phyloP scores from a whole-genome alignment of 2,113 vertebrate species.

The pig (Sus scrofa) region T2T-Sscrofa CM000819.6:118388501-118389000 shows the following conservation, averaged over 20 bases:
- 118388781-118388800: background rate
- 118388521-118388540: background rate
- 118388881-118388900: background rate
- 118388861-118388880: conserved; percentile 8
- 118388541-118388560: conserved; percentile 40
- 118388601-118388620: conserved; percentile 9
- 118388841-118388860: background rate
- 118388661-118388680: conserved; percentile 66
- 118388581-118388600: conserved; percentile 38
- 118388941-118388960: background rate
- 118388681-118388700: conserved; percentile 55
- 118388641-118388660: background rate
- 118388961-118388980: background rate
- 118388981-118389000: conserved; percentile 9
- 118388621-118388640: conserved; percentile 53
- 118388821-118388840: background rate
- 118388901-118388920: background rate
- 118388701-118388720: background rate
- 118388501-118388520: background rate
- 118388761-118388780: background rate
- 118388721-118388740: conserved; percentile 6
- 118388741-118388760: background rate
- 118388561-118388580: background rate
- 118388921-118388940: conserved; percentile 18
- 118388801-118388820: background rate